Evolutionary conservation across 2,888 invertebrate genomes (phyloP), one percentile per base, ranked within the genome.

Genomic region (Aplocera efformata): DNA sequence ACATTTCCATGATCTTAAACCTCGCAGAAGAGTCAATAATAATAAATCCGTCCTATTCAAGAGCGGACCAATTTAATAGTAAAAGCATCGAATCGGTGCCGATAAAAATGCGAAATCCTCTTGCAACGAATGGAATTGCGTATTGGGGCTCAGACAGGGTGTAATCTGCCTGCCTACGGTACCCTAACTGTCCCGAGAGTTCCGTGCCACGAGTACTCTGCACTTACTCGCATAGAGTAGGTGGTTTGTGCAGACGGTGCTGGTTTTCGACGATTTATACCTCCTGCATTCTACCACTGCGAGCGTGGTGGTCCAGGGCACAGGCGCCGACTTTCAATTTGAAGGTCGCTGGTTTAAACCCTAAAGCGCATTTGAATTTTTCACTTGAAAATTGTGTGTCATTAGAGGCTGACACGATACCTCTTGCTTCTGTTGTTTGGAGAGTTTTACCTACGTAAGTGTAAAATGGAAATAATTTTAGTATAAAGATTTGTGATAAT

Each of bases 141-240:
- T 85, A 81, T 78, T 71, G 80, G 76, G 71, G 81, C 85, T 84
- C 83, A 84, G 86, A 85, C 81, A 68, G 81, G 75, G 81, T 80
- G 84, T 82, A 85, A 84, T 85, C 81, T 83, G 82, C 74, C 75
- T 75, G 74, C 81, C 80, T 79, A 72, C 79, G 73, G 77, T 72
- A 71, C 82, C 81, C 81, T 74, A 79, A 77, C 77, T 80, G 67
- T 79, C 82, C 83, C 75, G 70, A 67, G 83, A 75, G 79, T 63
- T 72, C 68, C 62, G 65, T 56, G 58, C 61, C 53, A 46, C 60
- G 64, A 65, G 63, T 64, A 63, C 64, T 60, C 66, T 73, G 76
- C 75, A 74, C 70, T 76, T 64, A 58, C 61, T 41, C 48, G 3
- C 81, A 76, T 42, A 81, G 81, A 80, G 29, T 67, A 68, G 17